Evolutionary conservation across 1,140 invertebrate species (phyloP).

Genomic region (Heliconius hewitsoni): DNA sequence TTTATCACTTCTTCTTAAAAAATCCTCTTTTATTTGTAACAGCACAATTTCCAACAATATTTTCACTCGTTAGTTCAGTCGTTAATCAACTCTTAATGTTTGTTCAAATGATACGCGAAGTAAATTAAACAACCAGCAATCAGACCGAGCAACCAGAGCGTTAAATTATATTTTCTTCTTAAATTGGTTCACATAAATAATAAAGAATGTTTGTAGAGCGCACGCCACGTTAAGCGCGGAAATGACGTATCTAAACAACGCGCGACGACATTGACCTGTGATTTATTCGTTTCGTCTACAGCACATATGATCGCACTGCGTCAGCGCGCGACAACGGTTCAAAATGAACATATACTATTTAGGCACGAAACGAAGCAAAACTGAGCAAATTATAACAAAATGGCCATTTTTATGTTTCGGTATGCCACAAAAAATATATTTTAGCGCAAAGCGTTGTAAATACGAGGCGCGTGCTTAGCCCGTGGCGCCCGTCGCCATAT

Average conservation of each 20-base stretch:
- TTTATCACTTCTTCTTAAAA: constrained; percentile 14
- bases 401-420: background rate
- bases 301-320: constrained; percentile 65
- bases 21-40: background rate
- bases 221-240: constrained; percentile 35
- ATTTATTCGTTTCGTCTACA: constrained; percentile 30
- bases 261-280: constrained; percentile 43
- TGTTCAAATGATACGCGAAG: background rate
- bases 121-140: background rate
- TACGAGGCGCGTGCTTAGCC: constrained; percentile 68
- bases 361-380: background rate
- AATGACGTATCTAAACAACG: constrained; percentile 36
- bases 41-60: background rate
- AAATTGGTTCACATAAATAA: constrained; percentile 26
- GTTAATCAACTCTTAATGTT: constrained; percentile 4
- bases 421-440: constrained; percentile 32
- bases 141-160: constrained; percentile 14
- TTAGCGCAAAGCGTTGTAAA: constrained; percentile 53
- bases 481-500: constrained; percentile 74
- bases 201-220: constrained; percentile 22
- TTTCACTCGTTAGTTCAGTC: background rate
- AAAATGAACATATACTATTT: background rate
- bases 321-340: constrained; percentile 37
- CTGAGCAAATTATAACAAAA: constrained; percentile 11
- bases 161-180: constrained; percentile 23